Percentiles rank a stretch among this genome's conserved stretches.
Evolutionary conservation across 2,797 vertebrate species (phyloP).

Genomic region (Pyrocephalus nanus): DNA sequence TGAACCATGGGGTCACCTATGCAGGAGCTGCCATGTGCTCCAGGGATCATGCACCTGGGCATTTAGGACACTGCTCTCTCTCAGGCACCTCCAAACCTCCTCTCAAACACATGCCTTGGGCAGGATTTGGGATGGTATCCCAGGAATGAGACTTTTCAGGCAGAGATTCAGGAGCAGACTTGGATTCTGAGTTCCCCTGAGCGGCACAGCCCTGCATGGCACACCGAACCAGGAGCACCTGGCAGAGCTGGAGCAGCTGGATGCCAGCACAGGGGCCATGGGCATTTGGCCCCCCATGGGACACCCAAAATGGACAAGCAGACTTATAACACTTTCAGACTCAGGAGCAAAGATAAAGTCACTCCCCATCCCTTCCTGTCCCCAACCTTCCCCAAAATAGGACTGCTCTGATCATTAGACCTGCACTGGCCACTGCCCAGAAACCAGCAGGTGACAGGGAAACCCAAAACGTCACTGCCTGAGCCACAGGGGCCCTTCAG

Average conservation of each 20-base stretch:
- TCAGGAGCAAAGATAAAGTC: no score
- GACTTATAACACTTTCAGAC: no score
- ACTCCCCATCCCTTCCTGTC: no score
- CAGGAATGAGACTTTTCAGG: background rate
- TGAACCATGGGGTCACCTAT: rapidly evolving
- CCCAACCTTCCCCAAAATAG: no score
- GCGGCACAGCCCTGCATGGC: background rate
- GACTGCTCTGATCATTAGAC: no score
- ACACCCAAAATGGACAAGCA: no score
- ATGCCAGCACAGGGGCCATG: background rate
- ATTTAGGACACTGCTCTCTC: background rate
- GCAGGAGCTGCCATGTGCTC: background rate
- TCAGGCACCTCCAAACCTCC: background rate
- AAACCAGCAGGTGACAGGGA: background rate
- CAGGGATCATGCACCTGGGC: background rate
- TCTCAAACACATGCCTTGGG: background rate
- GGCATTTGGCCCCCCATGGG: no score
- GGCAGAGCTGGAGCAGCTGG: background rate
- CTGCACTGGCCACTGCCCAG: background rate
- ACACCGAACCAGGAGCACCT: background rate
- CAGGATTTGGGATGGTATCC: background rate
- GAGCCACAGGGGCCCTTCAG: background rate
- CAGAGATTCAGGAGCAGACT: background rate
- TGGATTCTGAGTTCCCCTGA: background rate
- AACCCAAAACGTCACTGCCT: background rate